Percentiles rank a stretch among this genome's conserved stretches.
Evolutionary conservation across 2,113 vertebrate species (phyloP).

Genomic region (Paradoxurus hermaphroditus): DNA sequence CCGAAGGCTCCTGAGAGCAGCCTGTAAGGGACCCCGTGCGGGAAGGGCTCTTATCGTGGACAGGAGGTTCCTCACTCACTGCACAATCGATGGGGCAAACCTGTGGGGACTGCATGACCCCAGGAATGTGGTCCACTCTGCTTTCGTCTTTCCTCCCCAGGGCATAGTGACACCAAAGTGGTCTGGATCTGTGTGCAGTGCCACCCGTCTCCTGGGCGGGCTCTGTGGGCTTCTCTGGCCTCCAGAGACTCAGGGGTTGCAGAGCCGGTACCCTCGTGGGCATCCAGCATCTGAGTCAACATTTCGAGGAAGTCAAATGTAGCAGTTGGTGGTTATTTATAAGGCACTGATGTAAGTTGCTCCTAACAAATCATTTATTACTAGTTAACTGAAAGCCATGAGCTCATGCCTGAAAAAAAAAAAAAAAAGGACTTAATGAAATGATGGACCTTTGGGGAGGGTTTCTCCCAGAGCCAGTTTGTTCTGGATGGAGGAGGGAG

Average conservation of each 20-base stretch:
- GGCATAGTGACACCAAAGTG: neutral
- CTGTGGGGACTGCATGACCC: neutral
- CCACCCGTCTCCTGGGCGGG: neutral
- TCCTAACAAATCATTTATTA: conserved; percentile 83
- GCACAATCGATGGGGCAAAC: neutral
- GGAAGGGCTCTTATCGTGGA: neutral
- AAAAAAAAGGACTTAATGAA: conserved; percentile 22
- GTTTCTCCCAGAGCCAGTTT: conserved; percentile 24
- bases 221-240: conserved; percentile 10
- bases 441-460: conserved; percentile 55
- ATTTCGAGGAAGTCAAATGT: conserved; percentile 83
- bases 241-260: conserved; percentile 77
- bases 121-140: fast-evolving
- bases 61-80: neutral
- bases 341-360: conserved; percentile 83
- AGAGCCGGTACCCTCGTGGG: conserved; percentile 84
- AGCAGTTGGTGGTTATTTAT: conserved; percentile 81
- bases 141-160: neutral
- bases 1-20: neutral
- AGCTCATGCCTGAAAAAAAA: conserved; percentile 62
- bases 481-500: conserved; percentile 10
- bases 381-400: conserved; percentile 75
- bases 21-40: neutral
- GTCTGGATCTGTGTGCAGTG: neutral
- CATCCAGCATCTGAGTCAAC: conserved; percentile 86